Evolutionary conservation across 2,888 invertebrate species (phyloP), one percentile per base, ranked within the genome.

Genomic region (Ephialtes manifestator): DNA sequence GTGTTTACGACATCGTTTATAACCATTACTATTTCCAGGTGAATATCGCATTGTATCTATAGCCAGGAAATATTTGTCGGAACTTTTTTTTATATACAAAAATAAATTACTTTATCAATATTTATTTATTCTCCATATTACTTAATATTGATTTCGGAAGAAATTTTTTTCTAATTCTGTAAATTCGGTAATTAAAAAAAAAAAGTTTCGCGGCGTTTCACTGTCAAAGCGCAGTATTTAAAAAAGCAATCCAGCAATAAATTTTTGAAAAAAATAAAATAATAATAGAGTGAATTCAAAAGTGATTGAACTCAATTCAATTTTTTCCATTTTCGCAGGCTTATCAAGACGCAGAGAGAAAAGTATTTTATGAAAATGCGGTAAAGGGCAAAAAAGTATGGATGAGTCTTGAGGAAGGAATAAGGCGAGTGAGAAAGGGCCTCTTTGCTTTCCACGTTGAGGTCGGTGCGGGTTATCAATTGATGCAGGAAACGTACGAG

Each of bases 381-480:
- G 95, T 97, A 18, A 95, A 95, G 20, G 96, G 96, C 31, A 94
- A 93, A 53, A 95, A 95, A 0, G 95, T 95, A 83, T 96, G 96
- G 91, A 95, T 96, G 93, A 89, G 95, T 0, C 94, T 96, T 87
- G 95, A 96, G 85, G 96, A 96, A 87, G 97, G 97, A 0, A 95
- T 97, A 0, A 92, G 94, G 85, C 95, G 93, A 88, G 94, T 97
- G 85, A 95, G 95, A 89, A 94, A 95, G 92, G 96, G 96, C 13
- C 93, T 96, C 35, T 96, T 96, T 89, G 96, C 96, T 1, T 96
- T 97, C 88, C 96, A 97, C 91, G 96, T 96, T 92, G 97, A 97
- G 92, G 94, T 95, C 0, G 95, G 96, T 0, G 95, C 96, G 0
- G 96, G 96, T 0, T 97, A 97, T 91, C 96, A 96, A 91, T 94